A percentile compares a stretch with the other conserved stretches of the same genome.
Conservation (phyloP, 2,113 vertebrate genomes). For the Channa argus region DNA sequence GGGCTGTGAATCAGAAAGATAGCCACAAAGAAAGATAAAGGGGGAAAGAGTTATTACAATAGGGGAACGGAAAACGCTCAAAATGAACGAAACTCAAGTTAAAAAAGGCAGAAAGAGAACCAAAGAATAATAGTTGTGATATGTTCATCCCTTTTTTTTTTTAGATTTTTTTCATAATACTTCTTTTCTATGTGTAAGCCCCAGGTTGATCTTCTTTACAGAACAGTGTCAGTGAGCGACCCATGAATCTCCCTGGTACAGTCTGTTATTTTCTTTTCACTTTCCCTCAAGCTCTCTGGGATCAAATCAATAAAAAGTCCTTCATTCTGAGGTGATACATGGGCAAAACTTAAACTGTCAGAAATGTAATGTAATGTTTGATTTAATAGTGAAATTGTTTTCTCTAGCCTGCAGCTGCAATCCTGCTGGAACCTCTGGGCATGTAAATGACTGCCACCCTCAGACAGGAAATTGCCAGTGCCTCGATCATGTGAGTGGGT, state of each 20-base stretch:
- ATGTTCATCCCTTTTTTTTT: slow-evolving; percentile 18
- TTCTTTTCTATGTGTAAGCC: slow-evolving; percentile 4
- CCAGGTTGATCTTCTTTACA: neutral
- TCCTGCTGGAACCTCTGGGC: slow-evolving; percentile 71
- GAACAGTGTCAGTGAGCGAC: slow-evolving; percentile 22
- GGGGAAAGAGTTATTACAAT: neutral
- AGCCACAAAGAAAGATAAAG: neutral
- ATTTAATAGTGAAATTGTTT: slow-evolving; percentile 1
- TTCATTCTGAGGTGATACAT: neutral
- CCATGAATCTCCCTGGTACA: slow-evolving; percentile 9
- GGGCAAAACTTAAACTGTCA: neutral
- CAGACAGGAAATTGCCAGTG: slow-evolving; percentile 87
- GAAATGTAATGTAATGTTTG: neutral
- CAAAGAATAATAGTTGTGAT: slow-evolving; percentile 26
- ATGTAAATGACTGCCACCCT: slow-evolving; percentile 81
- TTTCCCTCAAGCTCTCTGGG: slow-evolving; percentile 3
- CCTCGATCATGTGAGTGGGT: slow-evolving; percentile 84
- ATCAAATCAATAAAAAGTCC: slow-evolving; percentile 26
- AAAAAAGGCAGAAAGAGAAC: slow-evolving; percentile 29
- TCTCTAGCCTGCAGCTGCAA: slow-evolving; percentile 88
- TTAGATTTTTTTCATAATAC: slow-evolving; percentile 20
- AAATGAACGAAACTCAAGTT: slow-evolving; percentile 31
- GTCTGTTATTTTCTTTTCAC: slow-evolving; percentile 16
- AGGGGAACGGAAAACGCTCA: slow-evolving; percentile 6
- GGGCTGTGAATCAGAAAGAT: slow-evolving; percentile 28